These are phyloP conservation scores for Caenorhabditis sinica DNA, from an alignment of 2,888 invertebrate species.

Conservation along the genomic window DNA sequence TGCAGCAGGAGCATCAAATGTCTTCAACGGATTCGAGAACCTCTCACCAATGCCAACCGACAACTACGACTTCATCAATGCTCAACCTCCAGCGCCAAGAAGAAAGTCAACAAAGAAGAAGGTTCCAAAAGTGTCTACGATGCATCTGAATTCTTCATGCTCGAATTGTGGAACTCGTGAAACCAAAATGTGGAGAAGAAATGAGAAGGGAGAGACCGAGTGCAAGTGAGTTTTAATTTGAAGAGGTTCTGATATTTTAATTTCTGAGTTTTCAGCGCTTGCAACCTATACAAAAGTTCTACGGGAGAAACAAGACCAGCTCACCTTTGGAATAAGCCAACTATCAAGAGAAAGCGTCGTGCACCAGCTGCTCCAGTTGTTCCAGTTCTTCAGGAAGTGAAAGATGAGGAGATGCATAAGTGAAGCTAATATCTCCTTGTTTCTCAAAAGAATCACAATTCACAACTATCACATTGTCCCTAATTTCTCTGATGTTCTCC, in stretches of 20 bases:
- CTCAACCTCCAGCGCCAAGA: background rate
- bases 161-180: slow-evolving; percentile 49
- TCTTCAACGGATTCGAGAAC: background rate
- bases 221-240: slow-evolving; percentile 54
- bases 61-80: background rate
- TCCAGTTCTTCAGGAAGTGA: background rate
- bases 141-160: slow-evolving; percentile 42
- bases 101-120: slow-evolving; percentile 11
- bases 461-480: too few relatives aligned
- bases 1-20: background rate
- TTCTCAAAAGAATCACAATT: too few relatives aligned
- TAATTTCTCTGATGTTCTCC: too few relatives aligned
- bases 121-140: slow-evolving; percentile 6
- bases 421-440: too few relatives aligned
- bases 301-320: slow-evolving; percentile 26
- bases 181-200: slow-evolving; percentile 48
- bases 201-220: slow-evolving; percentile 43
- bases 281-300: slow-evolving; percentile 43
- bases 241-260: too few relatives aligned
- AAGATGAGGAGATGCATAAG: background rate
- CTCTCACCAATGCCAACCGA: background rate
- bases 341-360: slow-evolving; percentile 36
- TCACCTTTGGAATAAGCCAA: slow-evolving; percentile 49
- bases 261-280: slow-evolving; percentile 31
- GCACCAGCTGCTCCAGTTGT: slow-evolving; percentile 14